Evolutionary conservation across 2,113 vertebrate species (phyloP).

Genomic region (Erythrocercus mccallii): DNA sequence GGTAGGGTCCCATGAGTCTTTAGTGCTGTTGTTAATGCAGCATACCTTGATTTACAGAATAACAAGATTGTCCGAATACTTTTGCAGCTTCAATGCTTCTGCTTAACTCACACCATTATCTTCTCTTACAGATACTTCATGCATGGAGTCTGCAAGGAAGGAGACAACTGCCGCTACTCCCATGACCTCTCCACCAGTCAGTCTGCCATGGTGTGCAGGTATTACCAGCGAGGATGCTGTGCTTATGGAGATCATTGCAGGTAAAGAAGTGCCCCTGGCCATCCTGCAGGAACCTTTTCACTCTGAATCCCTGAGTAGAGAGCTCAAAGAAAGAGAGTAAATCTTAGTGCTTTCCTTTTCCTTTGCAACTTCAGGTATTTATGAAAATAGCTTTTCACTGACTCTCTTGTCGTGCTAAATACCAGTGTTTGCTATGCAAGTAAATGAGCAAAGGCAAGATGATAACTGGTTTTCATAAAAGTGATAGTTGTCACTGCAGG

Average conservation of each 20-base stretch:
- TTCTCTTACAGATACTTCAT: constrained; percentile 88
- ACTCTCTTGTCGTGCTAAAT: background rate
- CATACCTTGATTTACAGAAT: background rate
- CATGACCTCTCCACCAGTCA: constrained; percentile 90
- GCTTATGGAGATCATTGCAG: constrained; percentile 95
- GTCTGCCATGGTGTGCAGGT: constrained; percentile 91
- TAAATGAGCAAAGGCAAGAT: background rate
- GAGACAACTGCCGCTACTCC: constrained; percentile 94
- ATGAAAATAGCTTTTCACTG: background rate
- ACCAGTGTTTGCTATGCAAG: background rate
- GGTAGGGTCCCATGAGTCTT: background rate
- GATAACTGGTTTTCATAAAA: background rate
- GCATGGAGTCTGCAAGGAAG: constrained; percentile 98
- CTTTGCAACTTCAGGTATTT: background rate
- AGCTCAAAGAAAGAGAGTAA: background rate
- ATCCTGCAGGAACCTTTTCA: background rate
- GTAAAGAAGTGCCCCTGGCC: constrained; percentile 65
- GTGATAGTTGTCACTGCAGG: background rate
- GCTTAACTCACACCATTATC: background rate
- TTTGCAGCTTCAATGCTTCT: background rate
- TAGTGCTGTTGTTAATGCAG: background rate
- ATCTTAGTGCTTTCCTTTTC: background rate
- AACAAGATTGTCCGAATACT: background rate
- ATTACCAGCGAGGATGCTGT: constrained; percentile 94
- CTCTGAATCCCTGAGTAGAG: background rate